phyloP scores from a whole-genome alignment of 2,797 vertebrate genomes.

The Melanotaenia nigrans region DNA sequence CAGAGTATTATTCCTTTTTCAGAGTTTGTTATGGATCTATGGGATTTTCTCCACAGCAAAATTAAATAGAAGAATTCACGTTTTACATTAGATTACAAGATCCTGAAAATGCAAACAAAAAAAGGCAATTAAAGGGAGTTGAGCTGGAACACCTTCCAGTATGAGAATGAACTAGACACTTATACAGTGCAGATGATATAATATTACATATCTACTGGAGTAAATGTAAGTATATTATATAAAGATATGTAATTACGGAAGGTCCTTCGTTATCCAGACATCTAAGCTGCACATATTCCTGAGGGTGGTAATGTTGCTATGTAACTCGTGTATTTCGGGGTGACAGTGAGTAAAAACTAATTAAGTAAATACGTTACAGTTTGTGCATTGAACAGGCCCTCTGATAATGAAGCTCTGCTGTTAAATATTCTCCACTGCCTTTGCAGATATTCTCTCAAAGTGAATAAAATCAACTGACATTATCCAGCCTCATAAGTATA shows the following conservation, averaged over 20 bases:
- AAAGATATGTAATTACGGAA: background rate
- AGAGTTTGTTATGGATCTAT: constrained; percentile 5
- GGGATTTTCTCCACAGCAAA: constrained; percentile 15
- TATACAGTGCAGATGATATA: background rate
- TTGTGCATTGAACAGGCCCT: constrained; percentile 7
- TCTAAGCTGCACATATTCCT: constrained; percentile 1
- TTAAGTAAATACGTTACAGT: constrained; percentile 9
- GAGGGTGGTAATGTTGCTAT: constrained; percentile 30
- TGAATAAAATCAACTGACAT: background rate
- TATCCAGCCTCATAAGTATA: background rate
- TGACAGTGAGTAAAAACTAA: constrained; percentile 15
- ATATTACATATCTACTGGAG: background rate
- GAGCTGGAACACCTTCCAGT: background rate
- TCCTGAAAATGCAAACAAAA: too few relatives aligned
- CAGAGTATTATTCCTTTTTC: constrained; percentile 21
- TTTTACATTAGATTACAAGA: background rate
- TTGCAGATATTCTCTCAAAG: constrained; percentile 5
- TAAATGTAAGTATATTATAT: background rate
- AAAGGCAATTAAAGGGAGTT: background rate
- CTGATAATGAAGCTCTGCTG: background rate
- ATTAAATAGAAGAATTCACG: background rate
- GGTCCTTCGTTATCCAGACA: background rate
- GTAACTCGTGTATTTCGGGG: constrained; percentile 32
- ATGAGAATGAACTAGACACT: background rate
- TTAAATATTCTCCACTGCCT: background rate